Percentiles rank a stretch among this genome's conserved stretches.
These are phyloP conservation scores for Rhineura floridana DNA, from an alignment of 2,113 vertebrate species.

Conservation along the genomic window DNA sequence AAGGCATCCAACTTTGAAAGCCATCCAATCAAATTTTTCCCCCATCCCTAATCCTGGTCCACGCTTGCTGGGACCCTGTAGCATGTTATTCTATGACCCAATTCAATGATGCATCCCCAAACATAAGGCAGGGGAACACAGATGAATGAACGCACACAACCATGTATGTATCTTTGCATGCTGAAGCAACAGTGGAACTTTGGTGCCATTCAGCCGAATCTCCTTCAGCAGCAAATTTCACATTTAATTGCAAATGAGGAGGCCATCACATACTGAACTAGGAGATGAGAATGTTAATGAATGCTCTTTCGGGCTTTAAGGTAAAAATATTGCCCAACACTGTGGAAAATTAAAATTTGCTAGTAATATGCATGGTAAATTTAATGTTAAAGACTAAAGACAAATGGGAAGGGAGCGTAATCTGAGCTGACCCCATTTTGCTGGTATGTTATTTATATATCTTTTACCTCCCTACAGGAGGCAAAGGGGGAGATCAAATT, in stretches of 20 bases:
- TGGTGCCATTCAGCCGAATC: background rate
- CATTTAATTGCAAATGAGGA: conserved; percentile 68
- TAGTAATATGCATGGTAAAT: conserved; percentile 68
- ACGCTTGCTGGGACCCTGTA: background rate
- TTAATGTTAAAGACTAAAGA: conserved; percentile 70
- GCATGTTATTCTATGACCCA: background rate
- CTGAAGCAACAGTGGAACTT: background rate
- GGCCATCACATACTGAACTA: conserved; percentile 42
- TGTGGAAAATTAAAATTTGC: conserved; percentile 75
- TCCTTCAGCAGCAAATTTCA: conserved; percentile 57
- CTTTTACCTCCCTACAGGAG: conserved; percentile 49
- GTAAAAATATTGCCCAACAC: conserved; percentile 70
- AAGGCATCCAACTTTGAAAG: too few species aligned
- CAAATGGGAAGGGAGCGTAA: conserved; percentile 58
- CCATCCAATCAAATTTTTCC: too few species aligned
- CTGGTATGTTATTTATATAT: conserved; percentile 55
- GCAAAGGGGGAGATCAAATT: conserved; percentile 42
- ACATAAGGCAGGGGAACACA: background rate
- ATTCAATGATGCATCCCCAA: background rate
- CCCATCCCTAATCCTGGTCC: too few species aligned
- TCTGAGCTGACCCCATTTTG: conserved; percentile 55
- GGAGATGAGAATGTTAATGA: conserved; percentile 62
- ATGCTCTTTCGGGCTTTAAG: conserved; percentile 68
- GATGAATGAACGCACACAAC: background rate
- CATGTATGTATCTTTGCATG: background rate